These are phyloP conservation scores for Argentina silus DNA, from an alignment of 2,797 vertebrate genomes.

Conservation along the genomic window DNA sequence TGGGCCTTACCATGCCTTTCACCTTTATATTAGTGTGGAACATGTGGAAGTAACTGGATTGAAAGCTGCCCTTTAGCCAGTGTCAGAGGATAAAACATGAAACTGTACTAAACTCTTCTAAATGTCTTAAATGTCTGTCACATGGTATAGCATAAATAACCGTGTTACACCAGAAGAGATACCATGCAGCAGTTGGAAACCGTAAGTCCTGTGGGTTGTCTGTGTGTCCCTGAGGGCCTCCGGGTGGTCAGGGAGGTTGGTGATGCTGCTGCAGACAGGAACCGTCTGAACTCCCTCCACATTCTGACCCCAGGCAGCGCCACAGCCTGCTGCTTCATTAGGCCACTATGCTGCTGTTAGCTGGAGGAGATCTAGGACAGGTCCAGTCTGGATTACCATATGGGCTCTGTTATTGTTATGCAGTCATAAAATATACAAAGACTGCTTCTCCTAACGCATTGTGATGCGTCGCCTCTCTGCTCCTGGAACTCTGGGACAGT, in stretches of 20 bases:
- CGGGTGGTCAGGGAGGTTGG: background rate
- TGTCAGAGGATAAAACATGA: no score
- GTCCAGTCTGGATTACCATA: constrained; percentile 71
- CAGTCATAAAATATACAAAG: constrained; percentile 65
- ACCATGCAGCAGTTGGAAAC: constrained; percentile 36
- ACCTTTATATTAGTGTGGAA: no score
- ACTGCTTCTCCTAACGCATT: constrained; percentile 35
- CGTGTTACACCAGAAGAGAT: no score
- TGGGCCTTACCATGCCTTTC: no score
- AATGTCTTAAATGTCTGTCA: no score
- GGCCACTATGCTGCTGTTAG: constrained; percentile 60
- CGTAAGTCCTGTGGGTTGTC: constrained; percentile 49
- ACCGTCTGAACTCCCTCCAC: constrained; percentile 61
- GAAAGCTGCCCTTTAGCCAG: no score
- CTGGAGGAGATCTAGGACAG: constrained; percentile 60
- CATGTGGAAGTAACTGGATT: no score
- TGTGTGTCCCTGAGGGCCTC: constrained; percentile 32
- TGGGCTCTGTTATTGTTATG: constrained; percentile 57
- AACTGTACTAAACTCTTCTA: no score
- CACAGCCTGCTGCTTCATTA: constrained; percentile 71
- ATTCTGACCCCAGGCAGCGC: constrained; percentile 59
- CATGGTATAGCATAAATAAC: no score
- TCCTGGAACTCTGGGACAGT: constrained; percentile 31
- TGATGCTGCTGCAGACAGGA: constrained; percentile 20
- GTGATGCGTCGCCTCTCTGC: constrained; percentile 49